Conservation (phyloP, 2,797 vertebrate species). For the Squalus acanthias region DNA sequence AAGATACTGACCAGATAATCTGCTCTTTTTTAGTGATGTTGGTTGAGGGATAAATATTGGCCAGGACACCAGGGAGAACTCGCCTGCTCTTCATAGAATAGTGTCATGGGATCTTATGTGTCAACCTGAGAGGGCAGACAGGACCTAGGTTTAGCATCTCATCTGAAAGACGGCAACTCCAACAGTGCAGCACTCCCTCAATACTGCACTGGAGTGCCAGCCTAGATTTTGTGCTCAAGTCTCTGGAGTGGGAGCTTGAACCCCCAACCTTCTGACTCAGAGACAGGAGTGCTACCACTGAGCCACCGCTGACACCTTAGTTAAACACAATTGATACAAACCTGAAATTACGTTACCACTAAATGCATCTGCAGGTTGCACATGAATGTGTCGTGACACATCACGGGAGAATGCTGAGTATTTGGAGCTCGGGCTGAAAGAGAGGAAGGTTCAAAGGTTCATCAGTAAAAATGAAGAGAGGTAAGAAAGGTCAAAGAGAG, state of each 20-base stretch:
- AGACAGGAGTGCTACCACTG: not conserved
- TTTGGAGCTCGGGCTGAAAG: not conserved
- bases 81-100: not conserved
- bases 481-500: not conserved
- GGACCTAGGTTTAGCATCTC: not conserved
- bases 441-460: not conserved
- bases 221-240: not conserved
- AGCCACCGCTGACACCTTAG: not conserved
- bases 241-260: not conserved
- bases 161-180: not conserved
- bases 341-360: not conserved
- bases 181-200: not conserved
- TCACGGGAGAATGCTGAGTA: not conserved
- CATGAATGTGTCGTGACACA: not conserved
- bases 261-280: not conserved
- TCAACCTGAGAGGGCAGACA: not conserved
- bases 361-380: not conserved
- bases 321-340: not conserved
- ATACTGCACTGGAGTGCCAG: not conserved
- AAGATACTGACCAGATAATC: no score
- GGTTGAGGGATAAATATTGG: no score
- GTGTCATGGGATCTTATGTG: not conserved
- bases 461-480: not conserved
- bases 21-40: no score
- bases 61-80: no score